These are phyloP conservation scores for Sitodiplosis mosellana DNA, from an alignment of 1,140 invertebrate species.

Conservation along the genomic window DNA sequence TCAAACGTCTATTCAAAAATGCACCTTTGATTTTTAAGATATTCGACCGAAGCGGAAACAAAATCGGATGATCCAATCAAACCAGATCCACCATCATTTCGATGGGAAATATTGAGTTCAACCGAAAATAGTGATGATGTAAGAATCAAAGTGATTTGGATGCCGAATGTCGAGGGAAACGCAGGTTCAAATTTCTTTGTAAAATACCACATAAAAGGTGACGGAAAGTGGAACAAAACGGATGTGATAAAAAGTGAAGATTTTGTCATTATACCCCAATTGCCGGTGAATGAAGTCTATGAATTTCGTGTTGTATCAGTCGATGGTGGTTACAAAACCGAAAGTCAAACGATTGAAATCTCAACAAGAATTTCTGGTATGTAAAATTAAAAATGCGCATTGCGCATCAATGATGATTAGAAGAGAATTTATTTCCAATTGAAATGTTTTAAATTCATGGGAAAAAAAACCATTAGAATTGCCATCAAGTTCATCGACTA, in stretches of 20 bases:
- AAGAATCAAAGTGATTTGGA: constrained; percentile 71
- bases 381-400: too few relatives aligned
- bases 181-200: constrained; percentile 76
- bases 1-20: not conserved
- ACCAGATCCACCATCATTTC: constrained; percentile 62
- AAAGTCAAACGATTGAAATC: constrained; percentile 55
- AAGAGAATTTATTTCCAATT: too few relatives aligned
- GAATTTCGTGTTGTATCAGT: constrained; percentile 82
- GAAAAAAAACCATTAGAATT: too few relatives aligned
- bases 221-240: constrained; percentile 40
- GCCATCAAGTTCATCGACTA: too few relatives aligned
- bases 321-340: constrained; percentile 59
- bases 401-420: too few relatives aligned
- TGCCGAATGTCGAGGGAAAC: constrained; percentile 50
- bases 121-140: constrained; percentile 57
- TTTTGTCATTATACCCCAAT: constrained; percentile 50
- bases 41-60: constrained; percentile 64
- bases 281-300: constrained; percentile 71
- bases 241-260: constrained; percentile 52
- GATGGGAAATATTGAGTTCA: constrained; percentile 43
- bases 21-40: constrained; percentile 26
- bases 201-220: constrained; percentile 59
- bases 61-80: constrained; percentile 32
- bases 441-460: too few relatives aligned
- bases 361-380: too few relatives aligned